These are phyloP conservation scores for Drosophila bocki DNA, from an alignment of 1,140 invertebrate species.

Conservation along the genomic window DNA sequence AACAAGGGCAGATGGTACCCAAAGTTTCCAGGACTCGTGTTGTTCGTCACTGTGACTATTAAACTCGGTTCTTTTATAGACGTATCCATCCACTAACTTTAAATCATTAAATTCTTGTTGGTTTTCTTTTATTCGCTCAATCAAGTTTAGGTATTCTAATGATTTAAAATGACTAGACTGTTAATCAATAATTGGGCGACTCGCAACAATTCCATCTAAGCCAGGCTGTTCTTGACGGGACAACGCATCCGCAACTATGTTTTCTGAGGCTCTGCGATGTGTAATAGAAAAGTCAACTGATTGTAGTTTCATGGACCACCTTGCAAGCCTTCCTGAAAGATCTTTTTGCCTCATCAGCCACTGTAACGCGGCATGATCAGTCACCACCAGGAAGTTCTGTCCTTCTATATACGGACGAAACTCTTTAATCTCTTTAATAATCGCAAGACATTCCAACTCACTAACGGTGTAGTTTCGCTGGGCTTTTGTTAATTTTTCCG, in stretches of 20 bases:
- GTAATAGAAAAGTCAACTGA: no score
- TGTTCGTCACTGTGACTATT: no score
- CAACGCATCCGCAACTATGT: no score
- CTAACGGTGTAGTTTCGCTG: constrained; percentile 5
- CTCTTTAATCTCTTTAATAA: constrained; percentile 1
- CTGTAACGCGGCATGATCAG: constrained; percentile 3
- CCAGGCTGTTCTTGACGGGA: no score
- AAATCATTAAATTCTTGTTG: no score
- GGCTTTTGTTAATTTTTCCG: background rate
- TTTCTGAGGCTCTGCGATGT: no score
- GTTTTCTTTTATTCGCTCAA: background rate
- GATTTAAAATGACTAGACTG: background rate
- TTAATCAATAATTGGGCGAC: background rate
- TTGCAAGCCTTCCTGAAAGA: background rate
- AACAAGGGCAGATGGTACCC: background rate
- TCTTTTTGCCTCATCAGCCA: constrained; percentile 1
- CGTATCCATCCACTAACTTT: background rate
- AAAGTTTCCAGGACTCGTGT: no score
- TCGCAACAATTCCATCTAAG: no score
- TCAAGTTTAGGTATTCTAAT: background rate
- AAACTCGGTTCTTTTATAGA: background rate
- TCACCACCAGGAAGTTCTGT: background rate
- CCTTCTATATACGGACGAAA: background rate
- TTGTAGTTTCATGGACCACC: background rate
- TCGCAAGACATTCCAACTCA: constrained; percentile 8